Evolutionary conservation across 2,797 vertebrate genomes (phyloP).

Genomic region (Eurystomus glaucurus): DNA sequence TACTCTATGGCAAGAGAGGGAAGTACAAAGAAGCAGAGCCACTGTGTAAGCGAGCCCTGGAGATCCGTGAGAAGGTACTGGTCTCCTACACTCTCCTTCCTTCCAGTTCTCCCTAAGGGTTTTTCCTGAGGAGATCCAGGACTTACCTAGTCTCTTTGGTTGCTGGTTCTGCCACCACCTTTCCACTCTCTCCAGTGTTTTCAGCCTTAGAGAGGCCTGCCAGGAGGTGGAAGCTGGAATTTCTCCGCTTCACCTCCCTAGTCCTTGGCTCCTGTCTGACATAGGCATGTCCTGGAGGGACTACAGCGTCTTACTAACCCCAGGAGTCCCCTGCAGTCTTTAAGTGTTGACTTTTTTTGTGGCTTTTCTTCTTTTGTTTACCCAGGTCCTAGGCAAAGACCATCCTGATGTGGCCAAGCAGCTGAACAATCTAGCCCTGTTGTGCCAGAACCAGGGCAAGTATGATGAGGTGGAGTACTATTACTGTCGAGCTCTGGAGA

Average conservation of each 20-base stretch:
- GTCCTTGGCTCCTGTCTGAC: background rate
- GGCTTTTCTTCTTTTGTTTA: background rate
- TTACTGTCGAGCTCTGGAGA: constrained; percentile 96
- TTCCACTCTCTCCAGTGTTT: background rate
- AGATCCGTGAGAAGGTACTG: constrained; percentile 96
- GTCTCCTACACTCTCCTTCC: background rate
- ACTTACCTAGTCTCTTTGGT: background rate
- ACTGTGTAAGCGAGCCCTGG: constrained; percentile 95
- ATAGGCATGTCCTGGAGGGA: background rate
- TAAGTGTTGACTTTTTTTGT: background rate
- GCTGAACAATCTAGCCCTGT: constrained; percentile 96
- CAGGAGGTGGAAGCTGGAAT: background rate
- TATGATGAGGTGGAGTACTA: constrained; percentile 98
- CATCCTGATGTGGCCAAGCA: constrained; percentile 99
- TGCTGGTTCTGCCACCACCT: background rate
- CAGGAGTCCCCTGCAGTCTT: background rate
- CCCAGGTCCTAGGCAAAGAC: constrained; percentile 94
- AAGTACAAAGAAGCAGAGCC: constrained; percentile 98
- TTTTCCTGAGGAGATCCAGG: background rate
- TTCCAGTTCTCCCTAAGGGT: background rate
- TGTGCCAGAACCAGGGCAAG: constrained; percentile 99
- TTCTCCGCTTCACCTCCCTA: background rate
- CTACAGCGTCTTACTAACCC: background rate
- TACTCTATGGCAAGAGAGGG: constrained; percentile 96
- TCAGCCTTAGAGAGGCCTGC: background rate